These are phyloP conservation scores for Melieria crassipennis DNA, from an alignment of 2,888 invertebrate genomes.

Conservation along the genomic window DNA sequence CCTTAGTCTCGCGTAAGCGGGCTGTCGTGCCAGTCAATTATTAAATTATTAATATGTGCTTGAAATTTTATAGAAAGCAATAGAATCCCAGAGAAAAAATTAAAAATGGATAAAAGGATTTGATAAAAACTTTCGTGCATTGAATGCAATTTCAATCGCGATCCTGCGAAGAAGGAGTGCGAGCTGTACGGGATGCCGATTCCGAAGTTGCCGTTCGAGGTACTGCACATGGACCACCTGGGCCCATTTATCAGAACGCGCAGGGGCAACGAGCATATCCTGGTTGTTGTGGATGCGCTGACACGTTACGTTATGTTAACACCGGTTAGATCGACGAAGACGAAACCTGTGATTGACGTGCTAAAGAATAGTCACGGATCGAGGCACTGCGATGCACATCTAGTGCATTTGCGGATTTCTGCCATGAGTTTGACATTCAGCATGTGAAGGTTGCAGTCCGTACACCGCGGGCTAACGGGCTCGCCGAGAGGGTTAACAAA, in stretches of 20 bases:
- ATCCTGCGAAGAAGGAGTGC: too few relatives aligned
- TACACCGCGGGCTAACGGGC: constrained; percentile 38
- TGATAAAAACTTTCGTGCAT: too few relatives aligned
- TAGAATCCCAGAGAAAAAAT: too few relatives aligned
- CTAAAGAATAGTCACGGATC: constrained; percentile 36
- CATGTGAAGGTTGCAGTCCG: constrained; percentile 40
- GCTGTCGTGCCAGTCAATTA: too few relatives aligned
- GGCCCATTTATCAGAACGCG: constrained; percentile 39
- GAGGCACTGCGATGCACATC: constrained; percentile 40
- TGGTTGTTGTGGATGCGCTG: constrained; percentile 36
- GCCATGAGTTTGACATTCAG: constrained; percentile 25
- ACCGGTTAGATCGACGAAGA: constrained; percentile 40
- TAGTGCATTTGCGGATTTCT: constrained; percentile 27
- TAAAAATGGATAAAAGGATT: too few relatives aligned
- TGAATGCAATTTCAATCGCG: too few relatives aligned
- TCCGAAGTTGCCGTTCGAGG: too few relatives aligned
- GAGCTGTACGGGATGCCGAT: too few relatives aligned
- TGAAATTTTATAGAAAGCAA: too few relatives aligned
- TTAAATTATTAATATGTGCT: too few relatives aligned
- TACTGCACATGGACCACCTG: too few relatives aligned
- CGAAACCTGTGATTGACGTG: constrained; percentile 38
- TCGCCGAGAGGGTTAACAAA: constrained; percentile 36
- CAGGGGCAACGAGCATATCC: constrained; percentile 31
- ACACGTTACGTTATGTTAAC: constrained; percentile 32
- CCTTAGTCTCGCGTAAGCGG: too few relatives aligned